Conservation (phyloP, 2,113 vertebrate genomes). For the Leptosomus discolor region DNA sequence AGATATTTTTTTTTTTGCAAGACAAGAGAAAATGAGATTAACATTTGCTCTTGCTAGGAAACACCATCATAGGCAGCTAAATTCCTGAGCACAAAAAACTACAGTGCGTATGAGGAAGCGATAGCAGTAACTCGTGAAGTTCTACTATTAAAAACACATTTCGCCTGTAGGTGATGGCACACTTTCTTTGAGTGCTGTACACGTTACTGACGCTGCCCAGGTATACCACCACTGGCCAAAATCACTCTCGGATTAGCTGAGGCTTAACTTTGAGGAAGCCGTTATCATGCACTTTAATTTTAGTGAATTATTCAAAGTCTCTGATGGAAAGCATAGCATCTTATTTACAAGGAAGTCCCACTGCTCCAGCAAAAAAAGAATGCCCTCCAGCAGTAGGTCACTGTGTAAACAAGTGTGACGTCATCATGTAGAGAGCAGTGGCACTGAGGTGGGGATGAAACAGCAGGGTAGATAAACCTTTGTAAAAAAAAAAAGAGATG, state of each 20-base stretch:
- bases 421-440: neutral
- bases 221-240: neutral
- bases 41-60: neutral
- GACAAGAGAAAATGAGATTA: neutral
- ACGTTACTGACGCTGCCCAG: neutral
- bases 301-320: constrained; percentile 20
- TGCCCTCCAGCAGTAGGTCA: neutral
- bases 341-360: constrained; percentile 4
- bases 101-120: neutral
- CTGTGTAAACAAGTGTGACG: neutral
- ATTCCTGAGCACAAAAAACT: neutral
- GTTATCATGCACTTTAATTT: neutral
- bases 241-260: neutral
- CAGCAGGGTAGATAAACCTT: neutral
- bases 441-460: neutral
- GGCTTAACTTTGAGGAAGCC: neutral
- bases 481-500: neutral
- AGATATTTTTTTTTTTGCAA: neutral
- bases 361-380: neutral
- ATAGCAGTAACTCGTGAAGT: neutral
- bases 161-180: neutral
- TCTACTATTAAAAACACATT: neutral
- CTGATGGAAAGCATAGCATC: neutral
- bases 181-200: neutral
- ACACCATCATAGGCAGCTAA: neutral